A percentile compares a stretch with the other conserved stretches of the same genome.
These are phyloP conservation scores for Trichopoda pennipes DNA, from an alignment of 2,888 invertebrate species.

Conservation along the genomic window DNA sequence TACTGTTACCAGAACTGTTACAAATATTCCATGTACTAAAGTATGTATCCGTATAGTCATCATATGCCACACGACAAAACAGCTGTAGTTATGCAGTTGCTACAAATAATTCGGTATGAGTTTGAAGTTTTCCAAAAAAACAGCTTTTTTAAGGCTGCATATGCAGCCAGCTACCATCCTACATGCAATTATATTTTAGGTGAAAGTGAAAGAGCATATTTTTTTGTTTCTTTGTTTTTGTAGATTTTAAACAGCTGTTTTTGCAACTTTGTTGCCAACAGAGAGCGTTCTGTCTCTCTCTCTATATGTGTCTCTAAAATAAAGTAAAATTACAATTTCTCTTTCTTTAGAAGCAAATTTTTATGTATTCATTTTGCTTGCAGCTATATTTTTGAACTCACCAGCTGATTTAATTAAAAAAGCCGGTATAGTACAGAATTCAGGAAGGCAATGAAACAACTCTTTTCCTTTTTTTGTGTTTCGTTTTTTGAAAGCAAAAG, in stretches of 20 bases:
- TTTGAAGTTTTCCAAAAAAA: constrained; percentile 29
- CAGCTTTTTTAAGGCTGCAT: constrained; percentile 23
- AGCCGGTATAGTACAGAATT: constrained; percentile 44
- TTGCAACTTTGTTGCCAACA: constrained; percentile 22
- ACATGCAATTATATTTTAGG: constrained; percentile 29
- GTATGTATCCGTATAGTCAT: neutral
- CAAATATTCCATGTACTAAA: too few species aligned
- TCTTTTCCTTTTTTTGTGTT: neutral
- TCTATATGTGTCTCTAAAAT: too few species aligned
- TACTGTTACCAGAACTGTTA: constrained; percentile 17
- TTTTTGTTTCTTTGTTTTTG: neutral
- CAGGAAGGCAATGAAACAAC: neutral
- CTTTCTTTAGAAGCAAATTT: neutral
- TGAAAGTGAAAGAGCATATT: constrained; percentile 56
- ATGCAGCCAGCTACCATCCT: constrained; percentile 23
- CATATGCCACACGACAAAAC: constrained; percentile 55
- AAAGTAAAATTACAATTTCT: neutral
- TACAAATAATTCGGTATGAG: constrained; percentile 45
- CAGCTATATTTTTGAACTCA: constrained; percentile 32
- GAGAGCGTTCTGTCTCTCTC: neutral
- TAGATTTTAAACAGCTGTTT: constrained; percentile 54
- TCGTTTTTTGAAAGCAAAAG: neutral
- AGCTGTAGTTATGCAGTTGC: constrained; percentile 66
- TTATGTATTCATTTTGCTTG: constrained; percentile 6
- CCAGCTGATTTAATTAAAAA: constrained; percentile 54